A percentile compares a stretch with the other conserved stretches of the same genome.
These are phyloP conservation scores for Eupithecia dodoneata DNA, from an alignment of 2,888 invertebrate species.

Conservation along the genomic window DNA sequence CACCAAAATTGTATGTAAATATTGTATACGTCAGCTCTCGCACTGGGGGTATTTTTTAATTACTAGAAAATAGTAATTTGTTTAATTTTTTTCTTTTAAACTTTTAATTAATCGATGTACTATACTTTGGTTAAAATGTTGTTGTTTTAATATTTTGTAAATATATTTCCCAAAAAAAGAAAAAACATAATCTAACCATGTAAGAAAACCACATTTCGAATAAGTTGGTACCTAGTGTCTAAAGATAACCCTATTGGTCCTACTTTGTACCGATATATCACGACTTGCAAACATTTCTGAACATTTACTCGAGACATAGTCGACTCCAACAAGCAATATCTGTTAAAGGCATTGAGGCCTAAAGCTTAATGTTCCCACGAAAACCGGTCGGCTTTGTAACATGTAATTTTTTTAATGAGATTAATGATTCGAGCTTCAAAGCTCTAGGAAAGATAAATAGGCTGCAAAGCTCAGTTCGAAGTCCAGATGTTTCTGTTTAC, in stretches of 20 bases:
- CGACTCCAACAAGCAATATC: neutral
- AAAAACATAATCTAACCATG: too few species aligned
- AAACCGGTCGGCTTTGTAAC: constrained; percentile 54
- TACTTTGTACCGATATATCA: constrained; percentile 15
- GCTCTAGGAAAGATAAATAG: constrained; percentile 25
- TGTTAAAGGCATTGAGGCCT: neutral
- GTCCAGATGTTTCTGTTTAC: constrained; percentile 24
- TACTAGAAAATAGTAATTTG: too few species aligned
- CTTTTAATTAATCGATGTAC: too few species aligned
- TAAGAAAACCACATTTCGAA: too few species aligned
- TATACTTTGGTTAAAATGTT: too few species aligned
- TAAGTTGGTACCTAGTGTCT: too few species aligned
- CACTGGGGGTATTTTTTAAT: too few species aligned
- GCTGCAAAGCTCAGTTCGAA: constrained; percentile 6
- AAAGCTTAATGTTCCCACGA: constrained; percentile 61
- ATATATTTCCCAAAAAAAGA: too few species aligned
- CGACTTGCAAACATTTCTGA: constrained; percentile 24
- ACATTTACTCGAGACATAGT: constrained; percentile 3
- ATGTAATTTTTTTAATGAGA: constrained; percentile 51
- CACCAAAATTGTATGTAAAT: too few species aligned
- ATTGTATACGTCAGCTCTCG: too few species aligned
- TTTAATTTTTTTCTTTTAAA: too few species aligned
- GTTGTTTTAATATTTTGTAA: too few species aligned
- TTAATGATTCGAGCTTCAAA: constrained; percentile 27
- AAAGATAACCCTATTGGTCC: neutral